These are phyloP conservation scores for Leuciscus waleckii DNA, from an alignment of 2,797 vertebrate species.

Conservation along the genomic window DNA sequence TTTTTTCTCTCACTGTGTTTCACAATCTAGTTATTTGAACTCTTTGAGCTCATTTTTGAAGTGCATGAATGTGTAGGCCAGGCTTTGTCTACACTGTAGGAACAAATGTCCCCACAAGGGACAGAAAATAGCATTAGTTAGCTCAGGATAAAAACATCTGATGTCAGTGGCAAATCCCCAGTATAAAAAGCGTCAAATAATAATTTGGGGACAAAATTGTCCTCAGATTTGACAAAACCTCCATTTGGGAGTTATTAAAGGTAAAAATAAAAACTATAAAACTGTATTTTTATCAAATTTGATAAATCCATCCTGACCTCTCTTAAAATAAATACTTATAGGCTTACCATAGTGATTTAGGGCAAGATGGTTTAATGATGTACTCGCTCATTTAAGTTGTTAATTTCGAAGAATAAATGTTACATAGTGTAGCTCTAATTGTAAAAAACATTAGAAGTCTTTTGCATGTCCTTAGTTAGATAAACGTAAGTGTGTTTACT, in stretches of 20 bases:
- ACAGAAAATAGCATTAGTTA: not conserved
- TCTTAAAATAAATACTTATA: too few species aligned
- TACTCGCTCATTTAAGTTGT: not conserved
- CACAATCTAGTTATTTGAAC: slow-evolving; percentile 41
- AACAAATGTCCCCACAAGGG: slow-evolving; percentile 14
- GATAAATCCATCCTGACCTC: too few species aligned
- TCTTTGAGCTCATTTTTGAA: slow-evolving; percentile 29
- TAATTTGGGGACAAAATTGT: not conserved
- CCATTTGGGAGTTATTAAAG: not conserved
- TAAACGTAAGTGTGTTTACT: not conserved
- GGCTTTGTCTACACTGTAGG: not conserved
- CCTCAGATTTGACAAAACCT: not conserved
- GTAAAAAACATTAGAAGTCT: slow-evolving; percentile 3
- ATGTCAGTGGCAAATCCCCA: not conserved
- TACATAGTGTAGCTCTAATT: not conserved
- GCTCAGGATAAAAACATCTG: not conserved
- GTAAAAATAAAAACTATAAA: not conserved
- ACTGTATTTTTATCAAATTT: not conserved
- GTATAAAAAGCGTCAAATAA: not conserved
- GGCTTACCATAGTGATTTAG: not conserved
- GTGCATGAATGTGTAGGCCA: slow-evolving; percentile 23
- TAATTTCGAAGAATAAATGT: not conserved
- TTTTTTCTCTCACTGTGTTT: slow-evolving; percentile 38
- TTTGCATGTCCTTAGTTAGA: slow-evolving; percentile 1
- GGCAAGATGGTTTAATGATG: not conserved